phyloP scores from a whole-genome alignment of 1,140 invertebrate species.

The Diachasma alloeum region DNA sequence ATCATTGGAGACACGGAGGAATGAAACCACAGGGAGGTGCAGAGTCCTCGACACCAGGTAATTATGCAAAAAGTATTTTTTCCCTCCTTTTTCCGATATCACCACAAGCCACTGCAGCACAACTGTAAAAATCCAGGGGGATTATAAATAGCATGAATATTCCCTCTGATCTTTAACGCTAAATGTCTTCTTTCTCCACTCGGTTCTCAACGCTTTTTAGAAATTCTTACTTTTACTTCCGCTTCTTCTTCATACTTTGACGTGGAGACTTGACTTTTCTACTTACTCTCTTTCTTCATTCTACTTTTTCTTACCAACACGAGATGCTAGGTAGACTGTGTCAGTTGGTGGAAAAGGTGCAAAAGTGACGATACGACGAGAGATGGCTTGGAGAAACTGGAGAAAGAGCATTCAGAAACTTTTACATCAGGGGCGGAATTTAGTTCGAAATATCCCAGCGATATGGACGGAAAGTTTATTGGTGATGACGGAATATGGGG shows the following conservation, averaged over 20 bases:
- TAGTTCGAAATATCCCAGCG: not conserved
- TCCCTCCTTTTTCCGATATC: not conserved
- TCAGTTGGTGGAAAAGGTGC: not conserved
- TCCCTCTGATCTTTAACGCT: not conserved
- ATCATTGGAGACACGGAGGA: not conserved
- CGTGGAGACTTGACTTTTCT: not conserved
- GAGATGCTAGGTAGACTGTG: not conserved
- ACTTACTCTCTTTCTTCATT: conserved; percentile 1
- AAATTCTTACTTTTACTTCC: not conserved
- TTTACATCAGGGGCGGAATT: not conserved
- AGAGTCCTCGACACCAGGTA: not conserved
- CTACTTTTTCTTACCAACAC: not conserved
- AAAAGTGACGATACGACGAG: not conserved
- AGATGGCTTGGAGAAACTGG: not conserved
- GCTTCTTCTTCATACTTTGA: not conserved
- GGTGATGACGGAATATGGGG: not conserved
- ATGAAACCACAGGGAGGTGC: not conserved
- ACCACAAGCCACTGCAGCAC: not conserved
- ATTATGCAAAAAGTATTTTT: not conserved
- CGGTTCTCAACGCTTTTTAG: not conserved
- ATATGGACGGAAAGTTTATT: not conserved
- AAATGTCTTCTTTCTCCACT: not conserved
- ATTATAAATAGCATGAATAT: conserved; percentile 2
- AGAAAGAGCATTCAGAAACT: conserved; percentile 6
- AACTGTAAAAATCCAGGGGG: not conserved